Evolutionary conservation across 2,113 vertebrate genomes (phyloP).

Genomic region (Nesoenas mayeri): DNA sequence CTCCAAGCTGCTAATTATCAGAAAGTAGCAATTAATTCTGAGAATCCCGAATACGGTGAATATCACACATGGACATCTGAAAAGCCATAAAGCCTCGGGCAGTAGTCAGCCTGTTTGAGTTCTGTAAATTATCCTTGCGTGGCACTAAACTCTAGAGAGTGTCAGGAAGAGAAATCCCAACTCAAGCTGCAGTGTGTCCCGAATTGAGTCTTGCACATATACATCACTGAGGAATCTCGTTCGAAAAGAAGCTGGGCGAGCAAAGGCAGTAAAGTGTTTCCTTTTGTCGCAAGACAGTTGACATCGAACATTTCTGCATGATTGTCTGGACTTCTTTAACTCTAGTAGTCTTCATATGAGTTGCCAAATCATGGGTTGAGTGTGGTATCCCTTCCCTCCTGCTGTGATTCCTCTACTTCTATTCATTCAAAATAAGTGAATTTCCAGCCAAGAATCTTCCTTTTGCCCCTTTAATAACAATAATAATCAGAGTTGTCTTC

Average conservation of each 20-base stretch:
- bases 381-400: background rate
- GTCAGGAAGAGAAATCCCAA: background rate
- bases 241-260: background rate
- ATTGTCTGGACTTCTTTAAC: background rate
- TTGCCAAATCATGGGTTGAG: background rate
- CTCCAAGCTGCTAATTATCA: background rate
- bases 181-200: background rate
- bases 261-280: background rate
- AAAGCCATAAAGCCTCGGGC: background rate
- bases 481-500: background rate
- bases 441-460: background rate
- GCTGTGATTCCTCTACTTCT: background rate
- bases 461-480: background rate
- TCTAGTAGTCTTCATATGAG: background rate
- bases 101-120: background rate
- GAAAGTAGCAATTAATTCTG: background rate
- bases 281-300: background rate
- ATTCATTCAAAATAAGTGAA: background rate
- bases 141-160: background rate
- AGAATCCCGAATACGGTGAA: background rate
- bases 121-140: background rate
- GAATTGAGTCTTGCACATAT: background rate
- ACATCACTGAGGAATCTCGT: background rate
- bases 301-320: background rate
- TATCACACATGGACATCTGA: accelerated